phyloP scores from a whole-genome alignment of 2,797 vertebrate genomes.

The Malurus leucopterus region DNA sequence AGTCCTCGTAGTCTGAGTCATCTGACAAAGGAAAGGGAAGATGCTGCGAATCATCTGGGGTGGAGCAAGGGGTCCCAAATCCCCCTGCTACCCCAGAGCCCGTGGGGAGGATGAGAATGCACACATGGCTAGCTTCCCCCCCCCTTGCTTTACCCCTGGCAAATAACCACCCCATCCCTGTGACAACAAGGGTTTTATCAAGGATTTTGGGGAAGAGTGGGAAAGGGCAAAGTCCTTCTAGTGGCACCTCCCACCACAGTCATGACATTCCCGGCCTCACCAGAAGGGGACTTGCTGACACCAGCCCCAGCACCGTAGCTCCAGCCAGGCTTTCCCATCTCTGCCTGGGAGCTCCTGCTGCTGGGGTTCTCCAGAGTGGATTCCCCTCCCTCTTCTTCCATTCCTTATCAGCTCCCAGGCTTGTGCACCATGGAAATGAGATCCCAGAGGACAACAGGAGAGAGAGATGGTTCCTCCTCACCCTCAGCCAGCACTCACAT shows the following conservation, averaged over 20 bases:
- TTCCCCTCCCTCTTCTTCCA: not conserved
- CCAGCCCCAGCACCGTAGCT: not conserved
- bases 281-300: not conserved
- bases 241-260: not conserved
- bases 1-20: conserved; percentile 45
- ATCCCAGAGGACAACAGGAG: not conserved
- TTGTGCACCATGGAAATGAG: not conserved
- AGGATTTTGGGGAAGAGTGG: not conserved
- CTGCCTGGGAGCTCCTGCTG: not conserved
- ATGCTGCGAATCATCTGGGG: not conserved
- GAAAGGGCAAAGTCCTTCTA: not conserved
- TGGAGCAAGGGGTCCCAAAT: not conserved
- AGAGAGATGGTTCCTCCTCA: fast-evolving
- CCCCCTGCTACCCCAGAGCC: not conserved
- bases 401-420: not conserved
- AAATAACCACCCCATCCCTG: not conserved
- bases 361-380: not conserved
- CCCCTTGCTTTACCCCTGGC: not conserved
- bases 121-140: not conserved
- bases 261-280: fast-evolving
- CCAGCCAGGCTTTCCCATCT: fast-evolving
- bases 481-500: not conserved
- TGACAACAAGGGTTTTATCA: not conserved
- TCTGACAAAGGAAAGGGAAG: not conserved
- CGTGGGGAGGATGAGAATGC: not conserved